Evolutionary conservation across 2,113 vertebrate genomes (phyloP).

Genomic region (Hyaena hyaena): DNA sequence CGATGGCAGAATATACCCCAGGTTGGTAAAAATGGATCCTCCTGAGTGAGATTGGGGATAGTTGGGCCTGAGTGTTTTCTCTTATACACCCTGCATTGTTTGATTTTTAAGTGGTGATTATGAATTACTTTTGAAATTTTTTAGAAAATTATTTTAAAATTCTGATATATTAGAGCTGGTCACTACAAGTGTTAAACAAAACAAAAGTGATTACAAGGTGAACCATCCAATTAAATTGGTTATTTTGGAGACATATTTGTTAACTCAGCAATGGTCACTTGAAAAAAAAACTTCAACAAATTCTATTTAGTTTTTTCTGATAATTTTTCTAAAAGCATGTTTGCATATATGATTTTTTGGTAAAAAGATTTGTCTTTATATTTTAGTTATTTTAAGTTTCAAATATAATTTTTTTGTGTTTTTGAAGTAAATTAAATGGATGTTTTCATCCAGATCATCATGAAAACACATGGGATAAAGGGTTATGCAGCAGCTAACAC

Average conservation of each 20-base stretch:
- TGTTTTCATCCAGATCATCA: background rate
- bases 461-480: background rate
- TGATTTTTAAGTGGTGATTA: background rate
- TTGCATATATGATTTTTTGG: background rate
- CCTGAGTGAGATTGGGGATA: background rate
- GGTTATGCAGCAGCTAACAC: background rate
- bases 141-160: constrained; percentile 2
- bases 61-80: background rate
- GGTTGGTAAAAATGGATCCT: background rate
- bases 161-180: background rate
- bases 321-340: background rate
- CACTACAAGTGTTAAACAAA: background rate
- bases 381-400: background rate
- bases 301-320: background rate
- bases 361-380: background rate
- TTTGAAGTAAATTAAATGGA: constrained; percentile 25
- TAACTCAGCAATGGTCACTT: background rate
- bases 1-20: background rate
- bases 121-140: constrained; percentile 9
- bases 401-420: background rate
- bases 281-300: constrained; percentile 20
- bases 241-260: background rate
- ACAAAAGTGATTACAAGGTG: background rate
- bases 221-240: background rate
- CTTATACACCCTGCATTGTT: background rate